A percentile compares a stretch with the other conserved stretches of the same genome.
These are phyloP conservation scores for Nineta flava DNA, from an alignment of 2,888 invertebrate genomes.

Conservation along the genomic window DNA sequence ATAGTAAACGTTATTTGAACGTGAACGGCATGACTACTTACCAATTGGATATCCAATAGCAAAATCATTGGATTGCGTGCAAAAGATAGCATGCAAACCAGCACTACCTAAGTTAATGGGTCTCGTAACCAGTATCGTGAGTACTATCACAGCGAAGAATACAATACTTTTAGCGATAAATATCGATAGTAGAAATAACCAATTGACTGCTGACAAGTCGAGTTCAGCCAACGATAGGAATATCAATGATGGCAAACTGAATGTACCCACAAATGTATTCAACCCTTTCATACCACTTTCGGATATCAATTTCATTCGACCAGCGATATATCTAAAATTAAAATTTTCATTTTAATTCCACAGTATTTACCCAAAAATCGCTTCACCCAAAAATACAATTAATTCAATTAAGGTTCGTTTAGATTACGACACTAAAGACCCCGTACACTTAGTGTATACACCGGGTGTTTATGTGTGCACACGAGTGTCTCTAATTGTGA, in stretches of 20 bases:
- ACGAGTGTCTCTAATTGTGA: too few species aligned
- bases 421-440: background rate
- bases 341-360: background rate
- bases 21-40: too few species aligned
- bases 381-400: background rate
- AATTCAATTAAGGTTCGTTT: too few species aligned
- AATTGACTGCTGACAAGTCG: slow-evolving; percentile 71
- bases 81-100: slow-evolving; percentile 85
- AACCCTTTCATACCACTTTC: slow-evolving; percentile 77
- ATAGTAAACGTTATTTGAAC: too few species aligned
- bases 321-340: slow-evolving; percentile 60
- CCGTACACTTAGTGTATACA: background rate
- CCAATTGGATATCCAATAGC: slow-evolving; percentile 91
- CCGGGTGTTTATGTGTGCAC: too few species aligned
- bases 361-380: background rate
- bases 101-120: slow-evolving; percentile 71
- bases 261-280: slow-evolving; percentile 83
- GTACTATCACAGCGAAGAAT: slow-evolving; percentile 60
- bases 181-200: slow-evolving; percentile 78
- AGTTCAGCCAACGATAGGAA: slow-evolving; percentile 78
- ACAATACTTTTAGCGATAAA: slow-evolving; percentile 72
- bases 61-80: slow-evolving; percentile 95
- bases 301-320: slow-evolving; percentile 65
- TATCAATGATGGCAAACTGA: slow-evolving; percentile 82
- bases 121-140: slow-evolving; percentile 64